Conservation (phyloP, 2,113 vertebrate species). For the Thalassoma bifasciatum region DNA sequence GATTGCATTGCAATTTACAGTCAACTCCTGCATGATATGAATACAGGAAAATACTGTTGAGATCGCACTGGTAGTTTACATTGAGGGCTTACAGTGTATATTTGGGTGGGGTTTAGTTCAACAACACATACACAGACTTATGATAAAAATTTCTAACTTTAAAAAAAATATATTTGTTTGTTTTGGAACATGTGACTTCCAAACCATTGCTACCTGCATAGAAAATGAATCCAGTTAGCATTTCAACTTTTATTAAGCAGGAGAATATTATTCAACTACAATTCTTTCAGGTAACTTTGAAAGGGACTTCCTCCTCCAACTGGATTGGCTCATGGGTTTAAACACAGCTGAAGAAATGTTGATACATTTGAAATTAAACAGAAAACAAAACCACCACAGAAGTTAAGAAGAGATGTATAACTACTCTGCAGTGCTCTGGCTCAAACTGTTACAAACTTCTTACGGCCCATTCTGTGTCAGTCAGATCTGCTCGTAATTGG, state of each 20-base stretch:
- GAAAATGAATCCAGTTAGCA: too few relatives aligned
- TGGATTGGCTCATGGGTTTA: background rate
- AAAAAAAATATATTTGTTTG: too few relatives aligned
- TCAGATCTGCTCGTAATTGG: slow-evolving; percentile 58
- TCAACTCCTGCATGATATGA: too few relatives aligned
- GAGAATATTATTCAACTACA: background rate
- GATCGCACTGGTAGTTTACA: too few relatives aligned
- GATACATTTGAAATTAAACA: background rate
- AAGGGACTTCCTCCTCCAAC: background rate
- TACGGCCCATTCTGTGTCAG: slow-evolving; percentile 42
- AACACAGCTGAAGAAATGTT: background rate
- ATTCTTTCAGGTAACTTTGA: background rate
- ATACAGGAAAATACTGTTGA: too few relatives aligned
- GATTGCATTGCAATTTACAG: too few relatives aligned
- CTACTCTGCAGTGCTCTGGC: slow-evolving; percentile 10
- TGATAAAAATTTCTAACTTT: too few relatives aligned
- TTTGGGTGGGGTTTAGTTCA: too few relatives aligned
- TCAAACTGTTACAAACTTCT: slow-evolving; percentile 35
- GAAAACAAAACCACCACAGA: background rate
- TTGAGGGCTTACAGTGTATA: too few relatives aligned
- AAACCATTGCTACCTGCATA: too few relatives aligned
- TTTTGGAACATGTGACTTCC: too few relatives aligned
- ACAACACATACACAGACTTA: too few relatives aligned
- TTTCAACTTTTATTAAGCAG: background rate
- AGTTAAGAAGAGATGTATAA: slow-evolving; percentile 9